Base-by-base conservation (phyloP, 35 echinoderm and acorn worm genomes). In the Heliocidaris tuberculata region DNA sequence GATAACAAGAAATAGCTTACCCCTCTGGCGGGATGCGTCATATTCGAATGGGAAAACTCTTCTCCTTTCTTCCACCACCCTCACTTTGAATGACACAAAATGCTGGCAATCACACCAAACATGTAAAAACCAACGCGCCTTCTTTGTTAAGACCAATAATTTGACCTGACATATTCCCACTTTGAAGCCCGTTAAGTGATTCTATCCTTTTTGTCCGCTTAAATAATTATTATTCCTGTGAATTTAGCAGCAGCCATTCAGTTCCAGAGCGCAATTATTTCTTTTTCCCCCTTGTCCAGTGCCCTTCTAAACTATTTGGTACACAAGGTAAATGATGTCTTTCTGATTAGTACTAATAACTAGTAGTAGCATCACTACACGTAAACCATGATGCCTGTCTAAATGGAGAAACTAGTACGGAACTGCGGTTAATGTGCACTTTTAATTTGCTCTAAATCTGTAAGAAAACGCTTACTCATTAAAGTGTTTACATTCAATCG, bases 171-270 rank as follows among this genome's bases (percentile, higher is more conserved):
- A 78, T 78, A 78, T 78, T 78, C 65, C 65, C 65, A 78, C 65
- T 78, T 78, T 78, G 65, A 78, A 78, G 65, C 65, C 65, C 21
- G 65, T 78, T 78, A 78, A 78, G 65, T 78, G 65, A 78, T n/a
- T 78, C 27, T 71, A 24, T 78, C 27, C 27, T n/a, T 24, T 27
- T 78, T 78, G 65, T 78, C 65, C 65, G 21, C 65, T 78, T 78
- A 78, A 78, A 78, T 78, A 78, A 78, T 78, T n/a, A n/a, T 78
- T 78, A 78, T n/a, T n/a, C 65, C 27, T 78, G 21, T n/a, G 21
- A n/a, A n/a, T 78, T 78, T 7, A 3, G 2, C 21, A n/a, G 7
- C 21, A 78, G 19, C 27, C 65, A 78, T 78, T 78, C 65, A n/a
- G 3, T 78, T 19, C 65, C 21, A 78, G 65, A 78, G 21, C 27